A percentile compares a stretch with the other conserved stretches of the same genome.
phyloP scores from a whole-genome alignment of 2,113 vertebrate species.

The Tricholaema leucomelas region DNA sequence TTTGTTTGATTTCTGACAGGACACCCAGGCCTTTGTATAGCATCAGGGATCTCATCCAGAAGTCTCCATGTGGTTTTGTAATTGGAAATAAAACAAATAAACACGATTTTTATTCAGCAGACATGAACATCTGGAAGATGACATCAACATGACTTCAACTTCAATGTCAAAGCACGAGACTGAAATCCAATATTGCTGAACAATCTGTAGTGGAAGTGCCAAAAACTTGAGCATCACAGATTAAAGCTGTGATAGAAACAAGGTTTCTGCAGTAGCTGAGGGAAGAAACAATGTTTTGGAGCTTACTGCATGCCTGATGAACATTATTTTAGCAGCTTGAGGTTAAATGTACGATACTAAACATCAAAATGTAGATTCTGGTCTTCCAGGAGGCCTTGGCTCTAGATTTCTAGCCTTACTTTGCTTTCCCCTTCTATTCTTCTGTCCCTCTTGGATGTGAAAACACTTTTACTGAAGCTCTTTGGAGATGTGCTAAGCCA shows the following conservation, averaged over 20 bases:
- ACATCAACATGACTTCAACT: constrained; percentile 57
- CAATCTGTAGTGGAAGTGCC: neutral
- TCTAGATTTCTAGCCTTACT: neutral
- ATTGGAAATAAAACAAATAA: constrained; percentile 54
- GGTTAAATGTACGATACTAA: neutral
- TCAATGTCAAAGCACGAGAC: constrained; percentile 25
- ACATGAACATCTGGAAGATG: constrained; percentile 67
- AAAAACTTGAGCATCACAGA: constrained; percentile 14
- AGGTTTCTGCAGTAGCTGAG: neutral
- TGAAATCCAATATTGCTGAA: constrained; percentile 37
- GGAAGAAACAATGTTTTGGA: neutral
- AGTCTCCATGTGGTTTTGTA: constrained; percentile 14
- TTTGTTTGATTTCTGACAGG: constrained; percentile 36
- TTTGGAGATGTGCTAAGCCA: neutral
- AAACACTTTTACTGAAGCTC: neutral
- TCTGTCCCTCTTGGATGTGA: neutral
- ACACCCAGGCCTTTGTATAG: constrained; percentile 19
- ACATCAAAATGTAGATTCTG: neutral
- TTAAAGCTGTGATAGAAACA: neutral
- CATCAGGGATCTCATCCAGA: constrained; percentile 11
- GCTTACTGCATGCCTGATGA: neutral
- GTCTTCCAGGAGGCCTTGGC: neutral
- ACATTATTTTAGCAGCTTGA: neutral
- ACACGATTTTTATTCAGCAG: constrained; percentile 40
- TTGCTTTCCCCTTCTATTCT: neutral